These are phyloP conservation scores for Phaenicophaeus curvirostris DNA, from an alignment of 2,797 vertebrate species.

Conservation along the genomic window DNA sequence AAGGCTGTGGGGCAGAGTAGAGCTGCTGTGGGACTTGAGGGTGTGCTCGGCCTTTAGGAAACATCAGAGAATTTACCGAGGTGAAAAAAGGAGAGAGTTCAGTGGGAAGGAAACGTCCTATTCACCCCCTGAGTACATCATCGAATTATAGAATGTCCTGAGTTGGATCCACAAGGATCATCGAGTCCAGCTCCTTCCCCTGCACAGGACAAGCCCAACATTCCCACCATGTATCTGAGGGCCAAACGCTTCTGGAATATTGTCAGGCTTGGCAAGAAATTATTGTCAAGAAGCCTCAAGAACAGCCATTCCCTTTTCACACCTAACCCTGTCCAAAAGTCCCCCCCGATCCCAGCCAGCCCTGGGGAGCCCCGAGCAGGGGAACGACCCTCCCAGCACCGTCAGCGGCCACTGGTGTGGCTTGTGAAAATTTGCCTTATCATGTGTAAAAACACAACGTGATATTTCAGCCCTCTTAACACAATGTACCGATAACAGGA, in stretches of 20 bases:
- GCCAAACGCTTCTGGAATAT: no score
- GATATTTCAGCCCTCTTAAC: slow-evolving; percentile 32
- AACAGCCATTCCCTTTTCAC: background rate
- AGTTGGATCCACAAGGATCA: no score
- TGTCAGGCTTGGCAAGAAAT: no score
- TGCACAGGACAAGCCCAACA: no score
- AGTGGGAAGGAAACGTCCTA: fast-evolving
- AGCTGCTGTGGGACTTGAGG: background rate
- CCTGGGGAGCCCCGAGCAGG: background rate
- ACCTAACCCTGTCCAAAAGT: background rate
- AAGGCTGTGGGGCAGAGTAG: background rate
- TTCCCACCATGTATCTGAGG: no score
- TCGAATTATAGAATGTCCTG: no score
- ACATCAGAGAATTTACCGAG: background rate
- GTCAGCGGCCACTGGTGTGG: background rate
- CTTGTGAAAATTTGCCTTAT: slow-evolving; percentile 52
- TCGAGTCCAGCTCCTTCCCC: no score
- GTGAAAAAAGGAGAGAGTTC: background rate
- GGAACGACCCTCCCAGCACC: background rate
- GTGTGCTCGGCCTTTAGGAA: background rate
- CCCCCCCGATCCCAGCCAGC: background rate
- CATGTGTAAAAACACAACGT: background rate
- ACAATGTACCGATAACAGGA: background rate
- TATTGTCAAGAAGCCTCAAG: background rate
- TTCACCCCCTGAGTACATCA: background rate